Conservation (phyloP, 1,140 invertebrate species). For the Plectus sambesii region DNA sequence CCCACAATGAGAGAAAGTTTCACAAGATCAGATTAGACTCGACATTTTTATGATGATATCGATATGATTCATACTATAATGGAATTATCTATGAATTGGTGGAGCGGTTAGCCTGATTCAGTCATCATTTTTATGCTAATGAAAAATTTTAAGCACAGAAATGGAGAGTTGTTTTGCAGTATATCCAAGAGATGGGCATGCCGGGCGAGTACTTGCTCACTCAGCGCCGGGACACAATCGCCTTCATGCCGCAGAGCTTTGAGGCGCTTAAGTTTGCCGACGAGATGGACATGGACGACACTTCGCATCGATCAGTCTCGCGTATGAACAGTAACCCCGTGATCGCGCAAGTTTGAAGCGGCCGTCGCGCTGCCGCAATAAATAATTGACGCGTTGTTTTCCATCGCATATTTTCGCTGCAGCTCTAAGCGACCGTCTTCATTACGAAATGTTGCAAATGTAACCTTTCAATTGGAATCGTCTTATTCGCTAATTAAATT, state of each 20-base stretch:
- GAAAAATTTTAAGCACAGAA: no score
- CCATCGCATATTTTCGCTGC: slow-evolving; percentile 9
- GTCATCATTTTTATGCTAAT: slow-evolving; percentile 8
- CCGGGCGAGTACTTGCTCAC: slow-evolving; percentile 18
- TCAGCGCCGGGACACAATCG: slow-evolving; percentile 40
- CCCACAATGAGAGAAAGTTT: no score
- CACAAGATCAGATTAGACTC: no score
- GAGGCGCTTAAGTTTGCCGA: slow-evolving; percentile 43
- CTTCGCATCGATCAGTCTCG: slow-evolving; percentile 11
- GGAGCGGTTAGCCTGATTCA: background rate
- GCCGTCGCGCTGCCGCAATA: slow-evolving; percentile 13
- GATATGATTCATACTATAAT: background rate
- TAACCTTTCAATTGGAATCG: no score
- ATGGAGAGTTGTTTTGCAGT: no score
- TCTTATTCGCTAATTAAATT: no score
- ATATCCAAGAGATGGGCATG: slow-evolving; percentile 36
- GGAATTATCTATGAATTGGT: background rate
- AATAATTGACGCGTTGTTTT: slow-evolving; percentile 17
- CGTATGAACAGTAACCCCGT: slow-evolving; percentile 17
- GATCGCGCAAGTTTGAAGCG: no score
- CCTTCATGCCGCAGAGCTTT: slow-evolving; percentile 44
- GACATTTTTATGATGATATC: slow-evolving; percentile 1
- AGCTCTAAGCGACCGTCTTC: slow-evolving; percentile 9
- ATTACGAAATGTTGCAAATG: background rate
- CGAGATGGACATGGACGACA: slow-evolving; percentile 35